These are phyloP conservation scores for Dasyurus viverrinus DNA, from an alignment of 2,113 vertebrate genomes.

Conservation along the genomic window DNA sequence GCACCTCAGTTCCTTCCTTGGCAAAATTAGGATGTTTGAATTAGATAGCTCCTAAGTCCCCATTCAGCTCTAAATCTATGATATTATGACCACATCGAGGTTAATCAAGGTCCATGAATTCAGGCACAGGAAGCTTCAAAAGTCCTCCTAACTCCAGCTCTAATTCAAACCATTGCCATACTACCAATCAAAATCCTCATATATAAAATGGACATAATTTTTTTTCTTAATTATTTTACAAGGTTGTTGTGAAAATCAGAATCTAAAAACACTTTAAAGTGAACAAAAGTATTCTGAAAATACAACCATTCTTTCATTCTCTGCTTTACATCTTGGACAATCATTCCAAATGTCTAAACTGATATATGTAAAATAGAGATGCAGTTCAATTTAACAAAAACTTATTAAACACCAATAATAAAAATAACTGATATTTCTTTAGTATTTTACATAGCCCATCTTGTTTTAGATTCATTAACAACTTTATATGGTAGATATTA, in stretches of 20 bases:
- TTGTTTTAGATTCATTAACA: background rate
- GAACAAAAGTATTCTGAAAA: no score
- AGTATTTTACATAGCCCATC: background rate
- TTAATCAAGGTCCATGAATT: background rate
- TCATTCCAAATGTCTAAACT: background rate
- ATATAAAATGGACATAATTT: background rate
- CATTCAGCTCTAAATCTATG: background rate
- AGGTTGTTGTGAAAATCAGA: background rate
- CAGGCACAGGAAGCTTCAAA: background rate
- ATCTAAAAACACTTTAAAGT: background rate
- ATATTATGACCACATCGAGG: background rate
- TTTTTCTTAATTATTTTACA: background rate
- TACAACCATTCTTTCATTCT: background rate
- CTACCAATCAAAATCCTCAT: background rate
- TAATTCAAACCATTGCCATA: background rate
- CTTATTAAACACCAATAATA: background rate
- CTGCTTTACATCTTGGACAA: background rate
- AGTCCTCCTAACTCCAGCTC: background rate
- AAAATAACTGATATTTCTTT: background rate
- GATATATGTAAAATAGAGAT: background rate
- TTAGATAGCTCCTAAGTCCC: background rate
- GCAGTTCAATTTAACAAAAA: background rate
- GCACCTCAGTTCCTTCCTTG: background rate
- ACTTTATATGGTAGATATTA: background rate
- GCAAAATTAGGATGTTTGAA: background rate